Evolutionary conservation across 1,140 invertebrate genomes (phyloP), one percentile per base, ranked within the genome.

Genomic region (Drosophila sturtevanti): DNA sequence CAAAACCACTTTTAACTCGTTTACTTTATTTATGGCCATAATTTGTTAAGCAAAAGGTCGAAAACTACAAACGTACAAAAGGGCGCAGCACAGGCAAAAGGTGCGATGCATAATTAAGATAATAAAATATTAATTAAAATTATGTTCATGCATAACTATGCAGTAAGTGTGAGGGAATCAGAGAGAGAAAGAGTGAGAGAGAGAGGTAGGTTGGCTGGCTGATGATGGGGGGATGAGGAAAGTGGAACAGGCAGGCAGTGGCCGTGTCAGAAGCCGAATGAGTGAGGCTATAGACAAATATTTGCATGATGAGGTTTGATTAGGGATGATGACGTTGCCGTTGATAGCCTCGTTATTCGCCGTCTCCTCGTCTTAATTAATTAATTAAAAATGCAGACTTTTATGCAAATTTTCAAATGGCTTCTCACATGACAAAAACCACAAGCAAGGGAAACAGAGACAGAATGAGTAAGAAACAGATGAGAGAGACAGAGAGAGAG

Each of bases 1-100:
- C 84, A 89, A 89, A 89, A 89, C 79, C 84, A 94, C 94, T 74
- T 94, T 94, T 78, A 95, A 77, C 87, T 90, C 87, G 87, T 90
- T 90, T 80, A 84, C 76, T 78, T 90, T 90, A 90, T 90, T 90
- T 90, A 90, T 90, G 87, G 65, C 73, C 82, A 90, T 90, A 90
- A 90, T 90, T 90, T 90, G 87, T 90, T 87, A 72, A 79, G 64
- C 73, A 80, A 90, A 86, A 90, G 87, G 87, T 90, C 81, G 80
- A 89, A 85, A 80, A 80, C 86, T 80, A 89, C 41, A 82, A 77
- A 66, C 67, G 64, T 38, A 79, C 79, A 60, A 81, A 79, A 79
- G 82, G 84, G 82, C 70, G 75, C 81, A 81, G 77, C 65, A 18
- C 65, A 7, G 18, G 66, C 79, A 89, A 48, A 48, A 89, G 85